These are phyloP conservation scores for Meda fulgida DNA, from an alignment of 2,797 vertebrate species.

Conservation along the genomic window DNA sequence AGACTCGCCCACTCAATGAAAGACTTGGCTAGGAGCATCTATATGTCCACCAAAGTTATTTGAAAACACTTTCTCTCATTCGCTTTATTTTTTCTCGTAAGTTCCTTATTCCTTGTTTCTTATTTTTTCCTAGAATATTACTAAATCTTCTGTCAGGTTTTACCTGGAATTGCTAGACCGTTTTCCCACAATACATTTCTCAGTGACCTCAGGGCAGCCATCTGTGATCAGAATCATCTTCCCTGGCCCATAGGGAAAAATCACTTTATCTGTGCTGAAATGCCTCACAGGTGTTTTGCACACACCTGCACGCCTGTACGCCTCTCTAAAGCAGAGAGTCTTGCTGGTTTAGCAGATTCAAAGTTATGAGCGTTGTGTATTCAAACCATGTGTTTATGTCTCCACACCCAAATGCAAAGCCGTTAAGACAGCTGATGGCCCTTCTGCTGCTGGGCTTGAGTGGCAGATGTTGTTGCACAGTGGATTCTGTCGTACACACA, in stretches of 20 bases:
- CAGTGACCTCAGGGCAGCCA: constrained; percentile 16
- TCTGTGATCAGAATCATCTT: constrained; percentile 36
- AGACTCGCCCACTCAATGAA: constrained; percentile 37
- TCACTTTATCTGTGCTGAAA: constrained; percentile 10
- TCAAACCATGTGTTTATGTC: constrained; percentile 10
- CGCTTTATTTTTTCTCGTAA: background rate
- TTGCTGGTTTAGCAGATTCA: constrained; percentile 3
- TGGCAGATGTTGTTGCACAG: constrained; percentile 14
- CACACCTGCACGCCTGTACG: background rate
- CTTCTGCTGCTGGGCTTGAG: constrained; percentile 21
- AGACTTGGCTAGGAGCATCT: constrained; percentile 11
- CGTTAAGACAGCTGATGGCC: constrained; percentile 42
- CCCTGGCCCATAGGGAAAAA: constrained; percentile 13
- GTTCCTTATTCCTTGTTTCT: background rate
- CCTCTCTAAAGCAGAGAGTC: background rate
- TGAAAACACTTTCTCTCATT: background rate
- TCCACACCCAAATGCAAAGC: constrained; percentile 13
- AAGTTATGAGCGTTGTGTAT: background rate
- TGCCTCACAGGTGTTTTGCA: constrained; percentile 36
- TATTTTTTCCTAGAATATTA: background rate
- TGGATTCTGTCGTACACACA: background rate
- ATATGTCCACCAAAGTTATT: background rate
- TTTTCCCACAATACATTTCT: constrained; percentile 27
- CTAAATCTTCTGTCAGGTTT: background rate
- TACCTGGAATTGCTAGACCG: background rate